Conservation (phyloP, 2,797 vertebrate species). For the Cyclopterus lumpus region DNA sequence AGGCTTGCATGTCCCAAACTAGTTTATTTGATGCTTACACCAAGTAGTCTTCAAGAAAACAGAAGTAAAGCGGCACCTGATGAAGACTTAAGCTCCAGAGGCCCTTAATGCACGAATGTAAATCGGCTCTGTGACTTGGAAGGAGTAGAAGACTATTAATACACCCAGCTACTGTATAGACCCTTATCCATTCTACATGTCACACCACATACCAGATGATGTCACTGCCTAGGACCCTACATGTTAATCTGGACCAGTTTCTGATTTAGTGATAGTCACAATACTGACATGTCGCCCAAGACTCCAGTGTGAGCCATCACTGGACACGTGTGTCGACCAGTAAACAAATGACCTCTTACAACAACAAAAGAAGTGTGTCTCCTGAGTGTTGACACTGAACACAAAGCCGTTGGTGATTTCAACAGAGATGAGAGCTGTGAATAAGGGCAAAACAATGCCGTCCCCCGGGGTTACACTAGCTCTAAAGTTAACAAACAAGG, state of each 20-base stretch:
- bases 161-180: background rate
- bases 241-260: no score
- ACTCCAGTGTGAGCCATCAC: background rate
- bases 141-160: background rate
- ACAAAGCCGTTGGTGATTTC: conserved; percentile 53
- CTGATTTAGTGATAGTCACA: background rate
- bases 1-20: background rate
- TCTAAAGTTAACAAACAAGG: background rate
- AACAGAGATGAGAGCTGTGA: conserved; percentile 40
- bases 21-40: background rate
- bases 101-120: background rate
- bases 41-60: background rate
- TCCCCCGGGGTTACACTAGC: background rate
- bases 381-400: conserved; percentile 51
- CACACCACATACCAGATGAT: no score
- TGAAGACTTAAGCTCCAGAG: background rate
- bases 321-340: background rate
- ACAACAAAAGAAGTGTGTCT: background rate
- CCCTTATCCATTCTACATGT: no score
- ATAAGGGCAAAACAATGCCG: conserved; percentile 33
- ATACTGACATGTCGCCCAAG: background rate
- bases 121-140: background rate
- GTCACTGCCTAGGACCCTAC: no score
- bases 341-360: conserved; percentile 4
- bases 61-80: background rate